phyloP scores from a whole-genome alignment of 1,140 invertebrate species.

The Eciton burchellii region DNA sequence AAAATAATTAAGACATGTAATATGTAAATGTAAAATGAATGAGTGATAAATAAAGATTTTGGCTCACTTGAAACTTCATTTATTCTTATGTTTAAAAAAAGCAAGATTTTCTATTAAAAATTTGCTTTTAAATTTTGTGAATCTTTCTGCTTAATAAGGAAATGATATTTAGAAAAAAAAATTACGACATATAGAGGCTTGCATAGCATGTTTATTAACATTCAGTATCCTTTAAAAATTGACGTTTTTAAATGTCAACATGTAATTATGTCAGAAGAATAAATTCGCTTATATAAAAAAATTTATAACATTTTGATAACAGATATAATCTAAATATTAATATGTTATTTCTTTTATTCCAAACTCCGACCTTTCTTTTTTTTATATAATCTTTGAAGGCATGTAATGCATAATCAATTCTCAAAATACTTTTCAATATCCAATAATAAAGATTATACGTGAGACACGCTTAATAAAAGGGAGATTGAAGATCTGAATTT shows the following conservation, averaged over 20 bases:
- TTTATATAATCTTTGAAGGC: conserved; percentile 68
- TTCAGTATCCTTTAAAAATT: conserved; percentile 55
- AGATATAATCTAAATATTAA: conserved; percentile 69
- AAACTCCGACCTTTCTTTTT: conserved; percentile 48
- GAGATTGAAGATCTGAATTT: conserved; percentile 66
- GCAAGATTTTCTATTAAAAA: conserved; percentile 19
- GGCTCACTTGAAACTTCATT: conserved; percentile 58
- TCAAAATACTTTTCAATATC: conserved; percentile 23
- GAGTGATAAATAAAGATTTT: conserved; percentile 80
- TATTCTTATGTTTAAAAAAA: background rate
- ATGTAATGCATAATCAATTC: conserved; percentile 62
- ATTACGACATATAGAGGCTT: conserved; percentile 38
- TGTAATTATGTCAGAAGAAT: conserved; percentile 67
- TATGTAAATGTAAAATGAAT: conserved; percentile 79
- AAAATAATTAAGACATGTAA: conserved; percentile 75
- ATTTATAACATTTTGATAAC: conserved; percentile 71
- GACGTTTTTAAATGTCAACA: conserved; percentile 61
- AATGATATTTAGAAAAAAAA: background rate
- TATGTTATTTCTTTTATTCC: conserved; percentile 63
- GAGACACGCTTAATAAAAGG: conserved; percentile 42
- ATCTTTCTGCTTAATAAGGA: no score
- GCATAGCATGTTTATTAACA: conserved; percentile 69
- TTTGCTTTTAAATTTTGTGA: background rate
- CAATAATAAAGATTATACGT: conserved; percentile 43
- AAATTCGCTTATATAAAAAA: conserved; percentile 68